Percentiles rank a stretch among this genome's conserved stretches.
Evolutionary conservation across 2,888 invertebrate genomes (phyloP).

Genomic region (Erynnis tages): DNA sequence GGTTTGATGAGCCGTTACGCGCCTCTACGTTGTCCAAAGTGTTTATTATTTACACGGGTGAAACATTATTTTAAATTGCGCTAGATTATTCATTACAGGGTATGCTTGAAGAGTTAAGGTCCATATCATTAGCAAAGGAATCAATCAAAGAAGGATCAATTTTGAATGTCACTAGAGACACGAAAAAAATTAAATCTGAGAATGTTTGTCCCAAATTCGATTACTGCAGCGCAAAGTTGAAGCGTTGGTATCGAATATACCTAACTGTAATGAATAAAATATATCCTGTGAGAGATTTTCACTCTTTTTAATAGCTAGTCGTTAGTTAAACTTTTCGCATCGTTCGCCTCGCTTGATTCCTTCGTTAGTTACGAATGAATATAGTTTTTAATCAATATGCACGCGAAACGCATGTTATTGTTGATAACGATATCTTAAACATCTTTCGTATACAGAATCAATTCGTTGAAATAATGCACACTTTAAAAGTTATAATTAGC

Average conservation of each 20-base stretch:
- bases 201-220: too few species aligned
- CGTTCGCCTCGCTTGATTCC: not conserved
- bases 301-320: not conserved
- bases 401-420: too few species aligned
- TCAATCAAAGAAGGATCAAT: too few species aligned
- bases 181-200: conserved; percentile 5
- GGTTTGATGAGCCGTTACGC: conserved; percentile 8
- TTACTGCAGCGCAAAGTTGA: conserved; percentile 7
- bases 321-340: conserved; percentile 6
- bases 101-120: too few species aligned
- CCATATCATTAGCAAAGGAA: too few species aligned
- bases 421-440: too few species aligned
- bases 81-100: not conserved
- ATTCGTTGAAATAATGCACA: too few species aligned
- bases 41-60: conserved; percentile 2
- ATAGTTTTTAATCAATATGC: not conserved
- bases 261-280: conserved; percentile 14
- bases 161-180: not conserved
- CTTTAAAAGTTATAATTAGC: too few species aligned
- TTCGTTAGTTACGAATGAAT: not conserved
- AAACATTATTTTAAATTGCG: not conserved
- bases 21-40: not conserved
- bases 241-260: conserved; percentile 11
- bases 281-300: conserved; percentile 5
- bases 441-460: too few species aligned